phyloP scores from a whole-genome alignment of 2,113 vertebrate genomes.

The Nanorana parkeri region DNA sequence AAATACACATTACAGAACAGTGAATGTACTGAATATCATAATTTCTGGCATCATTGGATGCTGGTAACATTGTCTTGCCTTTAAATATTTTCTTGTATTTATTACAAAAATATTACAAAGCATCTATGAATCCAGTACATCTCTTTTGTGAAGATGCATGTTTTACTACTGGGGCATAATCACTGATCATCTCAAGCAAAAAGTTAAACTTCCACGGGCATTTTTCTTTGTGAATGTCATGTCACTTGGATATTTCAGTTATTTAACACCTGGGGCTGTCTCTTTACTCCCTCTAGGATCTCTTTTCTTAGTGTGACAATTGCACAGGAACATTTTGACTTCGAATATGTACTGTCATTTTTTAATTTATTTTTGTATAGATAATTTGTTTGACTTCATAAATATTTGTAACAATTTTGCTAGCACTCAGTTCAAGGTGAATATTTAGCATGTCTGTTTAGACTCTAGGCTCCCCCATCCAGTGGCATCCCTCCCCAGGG shows the following conservation, averaged over 20 bases:
- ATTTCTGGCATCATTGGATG: too few relatives aligned
- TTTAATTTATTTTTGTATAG: conserved; percentile 47
- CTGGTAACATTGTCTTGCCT: background rate
- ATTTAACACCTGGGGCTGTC: conserved; percentile 51
- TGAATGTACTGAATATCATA: too few relatives aligned
- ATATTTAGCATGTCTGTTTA: background rate
- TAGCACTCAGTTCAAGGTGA: conserved; percentile 15
- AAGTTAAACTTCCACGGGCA: conserved; percentile 50
- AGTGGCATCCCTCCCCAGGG: too few relatives aligned
- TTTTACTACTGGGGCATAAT: conserved; percentile 48
- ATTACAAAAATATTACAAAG: background rate
- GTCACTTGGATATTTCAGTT: conserved; percentile 52
- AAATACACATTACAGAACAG: too few relatives aligned
- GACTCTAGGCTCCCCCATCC: too few relatives aligned
- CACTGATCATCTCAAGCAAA: conserved; percentile 54
- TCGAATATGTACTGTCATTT: conserved; percentile 41
- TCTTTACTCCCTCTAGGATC: conserved; percentile 47
- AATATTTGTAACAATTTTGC: conserved; percentile 9
- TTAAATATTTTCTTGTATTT: background rate
- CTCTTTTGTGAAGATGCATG: conserved; percentile 14
- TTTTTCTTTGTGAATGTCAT: conserved; percentile 52
- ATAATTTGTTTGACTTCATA: conserved; percentile 37
- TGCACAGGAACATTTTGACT: conserved; percentile 54
- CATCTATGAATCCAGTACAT: background rate
- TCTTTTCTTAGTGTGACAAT: conserved; percentile 44